Evolutionary conservation across 2,797 vertebrate species (phyloP).

Genomic region (Psittacula echo): DNA sequence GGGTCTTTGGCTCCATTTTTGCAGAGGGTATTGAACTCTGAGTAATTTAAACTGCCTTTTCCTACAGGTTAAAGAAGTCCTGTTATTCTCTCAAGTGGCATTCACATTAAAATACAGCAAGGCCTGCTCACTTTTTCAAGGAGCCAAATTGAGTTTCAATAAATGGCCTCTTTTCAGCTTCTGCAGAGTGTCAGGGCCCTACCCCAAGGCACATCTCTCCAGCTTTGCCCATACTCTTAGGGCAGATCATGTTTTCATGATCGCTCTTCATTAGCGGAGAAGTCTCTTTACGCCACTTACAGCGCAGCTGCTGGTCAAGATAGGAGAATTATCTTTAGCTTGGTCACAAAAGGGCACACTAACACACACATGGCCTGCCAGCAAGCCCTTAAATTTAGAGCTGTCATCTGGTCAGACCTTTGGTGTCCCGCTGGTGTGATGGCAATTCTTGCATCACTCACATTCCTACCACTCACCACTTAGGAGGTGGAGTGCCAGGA

Average conservation of each 20-base stretch:
- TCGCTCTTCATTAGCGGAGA: background rate
- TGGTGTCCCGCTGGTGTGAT: background rate
- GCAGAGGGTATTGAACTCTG: background rate
- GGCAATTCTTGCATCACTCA: background rate
- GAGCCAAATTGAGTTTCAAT: background rate
- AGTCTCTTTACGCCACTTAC: background rate
- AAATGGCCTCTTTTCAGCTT: background rate
- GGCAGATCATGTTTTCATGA: background rate
- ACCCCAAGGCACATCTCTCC: background rate
- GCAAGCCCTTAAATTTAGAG: conserved; percentile 55
- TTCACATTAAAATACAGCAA: background rate
- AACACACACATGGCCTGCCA: background rate
- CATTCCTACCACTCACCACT: conserved; percentile 36
- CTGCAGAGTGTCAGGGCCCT: background rate
- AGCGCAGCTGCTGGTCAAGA: background rate
- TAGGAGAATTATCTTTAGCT: conserved; percentile 29
- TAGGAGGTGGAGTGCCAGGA: background rate
- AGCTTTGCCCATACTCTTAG: background rate
- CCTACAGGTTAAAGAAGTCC: background rate
- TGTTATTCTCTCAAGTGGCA: background rate
- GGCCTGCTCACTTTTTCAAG: background rate
- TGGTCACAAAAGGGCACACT: conserved; percentile 39
- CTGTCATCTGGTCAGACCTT: background rate
- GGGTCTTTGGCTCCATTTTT: background rate
- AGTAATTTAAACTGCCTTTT: background rate